Percentiles rank a stretch among this genome's conserved stretches.
Conservation (phyloP, 2,797 vertebrate species). For the Smutsia gigantea region DNA sequence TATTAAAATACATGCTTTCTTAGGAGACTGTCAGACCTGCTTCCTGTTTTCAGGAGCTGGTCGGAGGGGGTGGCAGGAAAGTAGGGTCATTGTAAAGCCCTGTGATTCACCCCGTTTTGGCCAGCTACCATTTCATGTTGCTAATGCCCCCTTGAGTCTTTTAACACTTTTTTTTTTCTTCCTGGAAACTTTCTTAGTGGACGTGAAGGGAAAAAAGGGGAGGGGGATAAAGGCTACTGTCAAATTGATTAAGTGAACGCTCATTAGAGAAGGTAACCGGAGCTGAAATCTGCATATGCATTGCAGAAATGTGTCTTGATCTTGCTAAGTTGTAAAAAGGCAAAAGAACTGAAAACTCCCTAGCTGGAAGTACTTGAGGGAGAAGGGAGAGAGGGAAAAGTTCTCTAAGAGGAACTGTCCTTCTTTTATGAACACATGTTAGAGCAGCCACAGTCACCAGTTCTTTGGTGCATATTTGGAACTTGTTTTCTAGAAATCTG, state of each 20-base stretch:
- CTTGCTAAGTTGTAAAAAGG: conserved; percentile 87
- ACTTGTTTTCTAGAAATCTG: conserved; percentile 62
- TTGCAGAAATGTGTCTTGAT: conserved; percentile 89
- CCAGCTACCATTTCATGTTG: conserved; percentile 79
- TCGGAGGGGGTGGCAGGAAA: neutral
- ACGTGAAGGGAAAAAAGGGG: conserved; percentile 76
- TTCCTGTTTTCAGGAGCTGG: conserved; percentile 53
- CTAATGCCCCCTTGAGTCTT: conserved; percentile 84
- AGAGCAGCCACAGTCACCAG: conserved; percentile 48
- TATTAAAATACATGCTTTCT: conserved; percentile 21
- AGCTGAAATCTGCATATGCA: conserved; percentile 90
- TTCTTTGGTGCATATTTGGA: conserved; percentile 74
- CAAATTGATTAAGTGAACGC: conserved; percentile 90
- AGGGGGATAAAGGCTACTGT: conserved; percentile 87
- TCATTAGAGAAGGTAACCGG: conserved; percentile 90
- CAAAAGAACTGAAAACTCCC: conserved; percentile 84
- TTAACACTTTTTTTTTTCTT: conserved; percentile 81
- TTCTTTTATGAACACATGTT: conserved; percentile 75
- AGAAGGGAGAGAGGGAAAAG: conserved; percentile 76
- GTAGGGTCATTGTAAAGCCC: conserved; percentile 2
- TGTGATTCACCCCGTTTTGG: conserved; percentile 76
- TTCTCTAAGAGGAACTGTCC: conserved; percentile 63
- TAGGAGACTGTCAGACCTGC: neutral
- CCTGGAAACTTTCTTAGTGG: conserved; percentile 86
- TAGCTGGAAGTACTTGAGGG: conserved; percentile 82